A percentile compares a stretch with the other conserved stretches of the same genome.
Conservation (phyloP, 2,113 vertebrate species). For the Puntigrus tetrazona region DNA sequence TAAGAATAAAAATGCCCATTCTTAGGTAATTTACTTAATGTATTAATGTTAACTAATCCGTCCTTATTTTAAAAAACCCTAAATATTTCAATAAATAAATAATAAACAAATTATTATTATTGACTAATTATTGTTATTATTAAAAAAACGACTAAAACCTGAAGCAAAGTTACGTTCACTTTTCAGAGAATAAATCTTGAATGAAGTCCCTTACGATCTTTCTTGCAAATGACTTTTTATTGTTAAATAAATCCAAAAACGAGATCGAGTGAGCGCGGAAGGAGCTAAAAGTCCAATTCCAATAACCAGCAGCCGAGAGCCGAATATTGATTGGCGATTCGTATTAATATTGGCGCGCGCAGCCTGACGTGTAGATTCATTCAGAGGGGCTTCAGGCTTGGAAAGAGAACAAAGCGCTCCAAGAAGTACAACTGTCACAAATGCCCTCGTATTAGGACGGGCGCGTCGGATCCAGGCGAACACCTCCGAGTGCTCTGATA, state of each 20-base stretch:
- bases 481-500: constrained; percentile 56
- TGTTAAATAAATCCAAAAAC: neutral
- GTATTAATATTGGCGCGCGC: neutral
- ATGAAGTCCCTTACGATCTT: neutral
- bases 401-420: constrained; percentile 28
- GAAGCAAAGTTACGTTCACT: too few species aligned
- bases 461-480: constrained; percentile 35
- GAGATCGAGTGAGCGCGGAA: neutral
- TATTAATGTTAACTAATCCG: too few species aligned
- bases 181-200: neutral
- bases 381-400: constrained; percentile 3
- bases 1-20: too few species aligned
- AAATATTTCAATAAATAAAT: too few species aligned
- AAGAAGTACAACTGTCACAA: constrained; percentile 19
- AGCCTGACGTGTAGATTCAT: constrained; percentile 24
- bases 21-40: too few species aligned
- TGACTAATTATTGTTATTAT: too few species aligned
- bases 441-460: constrained; percentile 32
- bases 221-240: neutral
- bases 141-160: too few species aligned
- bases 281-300: neutral
- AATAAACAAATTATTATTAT: too few species aligned
- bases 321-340: neutral
- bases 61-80: too few species aligned
- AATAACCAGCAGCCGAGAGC: neutral